These are phyloP conservation scores for Pheosia tremula DNA, from an alignment of 2,888 invertebrate genomes.

Conservation along the genomic window DNA sequence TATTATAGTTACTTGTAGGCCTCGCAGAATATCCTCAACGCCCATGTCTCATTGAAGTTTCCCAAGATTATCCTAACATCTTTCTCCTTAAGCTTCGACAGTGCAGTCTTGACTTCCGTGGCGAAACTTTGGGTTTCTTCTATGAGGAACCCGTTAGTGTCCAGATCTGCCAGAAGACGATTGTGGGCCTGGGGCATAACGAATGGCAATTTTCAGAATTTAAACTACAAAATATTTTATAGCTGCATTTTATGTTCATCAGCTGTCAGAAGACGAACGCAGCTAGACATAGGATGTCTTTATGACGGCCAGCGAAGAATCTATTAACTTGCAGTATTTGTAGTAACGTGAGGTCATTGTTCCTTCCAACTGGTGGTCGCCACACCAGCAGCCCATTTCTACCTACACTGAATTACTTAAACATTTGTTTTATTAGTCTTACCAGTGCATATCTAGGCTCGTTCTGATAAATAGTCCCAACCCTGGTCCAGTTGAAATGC, in stretches of 20 bases:
- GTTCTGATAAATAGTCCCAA: conserved; percentile 98
- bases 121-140: conserved; percentile 96
- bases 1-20: conserved; percentile 86
- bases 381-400: too few relatives aligned
- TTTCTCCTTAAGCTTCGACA: conserved; percentile 93
- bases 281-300: too few relatives aligned
- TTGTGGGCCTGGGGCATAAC: conserved; percentile 90
- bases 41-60: conserved; percentile 98
- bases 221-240: background rate
- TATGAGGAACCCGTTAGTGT: conserved; percentile 91
- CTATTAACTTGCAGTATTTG: too few relatives aligned
- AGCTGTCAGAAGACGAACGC: background rate
- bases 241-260: background rate
- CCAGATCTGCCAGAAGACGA: conserved; percentile 93
- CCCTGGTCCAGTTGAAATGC: conserved; percentile 98
- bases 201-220: background rate
- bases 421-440: conserved; percentile 52
- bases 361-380: too few relatives aligned
- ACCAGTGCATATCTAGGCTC: conserved; percentile 96
- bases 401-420: background rate
- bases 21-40: conserved; percentile 94
- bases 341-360: too few relatives aligned
- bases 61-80: conserved; percentile 98
- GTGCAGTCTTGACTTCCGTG: conserved; percentile 92
- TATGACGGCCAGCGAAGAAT: too few relatives aligned